Evolutionary conservation across 2,797 vertebrate species (phyloP).

Genomic region (Brotula barbata): DNA sequence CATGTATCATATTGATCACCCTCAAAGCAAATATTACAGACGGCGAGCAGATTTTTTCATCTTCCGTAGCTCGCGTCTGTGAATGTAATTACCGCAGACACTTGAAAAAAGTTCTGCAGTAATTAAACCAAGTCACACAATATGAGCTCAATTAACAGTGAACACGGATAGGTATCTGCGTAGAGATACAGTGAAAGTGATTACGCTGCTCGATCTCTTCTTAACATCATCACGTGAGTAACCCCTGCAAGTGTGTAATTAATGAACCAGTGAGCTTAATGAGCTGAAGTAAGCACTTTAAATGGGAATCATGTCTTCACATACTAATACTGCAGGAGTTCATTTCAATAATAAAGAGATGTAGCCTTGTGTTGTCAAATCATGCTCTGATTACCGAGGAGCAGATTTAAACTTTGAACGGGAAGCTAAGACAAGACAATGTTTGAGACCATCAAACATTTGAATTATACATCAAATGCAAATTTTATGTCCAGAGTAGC

Average conservation of each 20-base stretch:
- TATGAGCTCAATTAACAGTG: constrained; percentile 47
- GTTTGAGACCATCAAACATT: constrained; percentile 58
- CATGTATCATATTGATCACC: constrained; percentile 43
- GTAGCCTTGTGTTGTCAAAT: constrained; percentile 49
- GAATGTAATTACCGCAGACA: constrained; percentile 41
- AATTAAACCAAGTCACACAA: constrained; percentile 50
- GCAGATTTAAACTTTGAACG: constrained; percentile 60
- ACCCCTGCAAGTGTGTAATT: constrained; percentile 58
- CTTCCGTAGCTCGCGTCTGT: constrained; percentile 24
- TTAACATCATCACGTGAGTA: constrained; percentile 50
- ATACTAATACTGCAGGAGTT: constrained; percentile 60
- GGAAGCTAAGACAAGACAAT: constrained; percentile 21
- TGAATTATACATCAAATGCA: constrained; percentile 46
- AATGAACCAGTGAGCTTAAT: constrained; percentile 59
- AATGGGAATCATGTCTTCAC: constrained; percentile 52
- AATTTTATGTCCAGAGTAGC: constrained; percentile 54
- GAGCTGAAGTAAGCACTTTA: constrained; percentile 65
- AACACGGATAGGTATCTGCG: constrained; percentile 33
- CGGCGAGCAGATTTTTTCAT: constrained; percentile 50
- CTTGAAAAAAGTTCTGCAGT: constrained; percentile 54
- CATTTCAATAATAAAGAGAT: constrained; percentile 64
- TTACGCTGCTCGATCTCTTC: constrained; percentile 53
- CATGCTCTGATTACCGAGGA: constrained; percentile 46
- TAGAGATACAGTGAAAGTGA: constrained; percentile 45
- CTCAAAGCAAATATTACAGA: constrained; percentile 55